A percentile compares a stretch with the other conserved stretches of the same genome.
phyloP scores from a whole-genome alignment of 2,888 invertebrate genomes.

The Aquatica leii region DNA sequence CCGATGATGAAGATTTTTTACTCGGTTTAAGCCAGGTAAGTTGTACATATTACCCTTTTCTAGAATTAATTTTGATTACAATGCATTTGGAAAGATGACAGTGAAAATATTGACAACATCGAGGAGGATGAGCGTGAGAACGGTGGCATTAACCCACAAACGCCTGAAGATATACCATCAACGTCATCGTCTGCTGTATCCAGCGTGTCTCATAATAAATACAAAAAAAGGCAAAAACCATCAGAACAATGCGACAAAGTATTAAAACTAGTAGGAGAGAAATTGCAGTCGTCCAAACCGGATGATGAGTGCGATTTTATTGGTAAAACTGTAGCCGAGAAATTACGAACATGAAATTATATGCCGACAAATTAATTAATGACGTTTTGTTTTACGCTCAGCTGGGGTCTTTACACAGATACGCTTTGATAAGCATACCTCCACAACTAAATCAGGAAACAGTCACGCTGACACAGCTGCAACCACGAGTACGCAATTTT shows the following conservation, averaged over 20 bases:
- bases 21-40: background rate
- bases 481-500: background rate
- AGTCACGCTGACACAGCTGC: slow-evolving; percentile 4
- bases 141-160: too few species aligned
- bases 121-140: slow-evolving; percentile 1
- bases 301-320: background rate
- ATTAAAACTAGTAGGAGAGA: too few species aligned
- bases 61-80: background rate
- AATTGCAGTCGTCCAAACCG: too few species aligned
- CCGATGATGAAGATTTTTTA: background rate
- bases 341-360: background rate
- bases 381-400: slow-evolving; percentile 4
- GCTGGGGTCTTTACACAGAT: too few species aligned
- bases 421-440: too few species aligned
- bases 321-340: slow-evolving; percentile 5
- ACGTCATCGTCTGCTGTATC: too few species aligned
- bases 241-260: too few species aligned
- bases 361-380: slow-evolving; percentile 5
- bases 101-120: too few species aligned
- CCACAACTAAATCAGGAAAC: slow-evolving; percentile 1
- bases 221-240: too few species aligned
- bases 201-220: slow-evolving; percentile 3
- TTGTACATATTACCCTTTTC: background rate
- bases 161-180: too few species aligned
- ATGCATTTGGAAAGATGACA: background rate